Percentiles rank a stretch among this genome's conserved stretches.
phyloP scores from a whole-genome alignment of 2,888 invertebrate genomes.

The Dicroscelio sp. region DNA sequence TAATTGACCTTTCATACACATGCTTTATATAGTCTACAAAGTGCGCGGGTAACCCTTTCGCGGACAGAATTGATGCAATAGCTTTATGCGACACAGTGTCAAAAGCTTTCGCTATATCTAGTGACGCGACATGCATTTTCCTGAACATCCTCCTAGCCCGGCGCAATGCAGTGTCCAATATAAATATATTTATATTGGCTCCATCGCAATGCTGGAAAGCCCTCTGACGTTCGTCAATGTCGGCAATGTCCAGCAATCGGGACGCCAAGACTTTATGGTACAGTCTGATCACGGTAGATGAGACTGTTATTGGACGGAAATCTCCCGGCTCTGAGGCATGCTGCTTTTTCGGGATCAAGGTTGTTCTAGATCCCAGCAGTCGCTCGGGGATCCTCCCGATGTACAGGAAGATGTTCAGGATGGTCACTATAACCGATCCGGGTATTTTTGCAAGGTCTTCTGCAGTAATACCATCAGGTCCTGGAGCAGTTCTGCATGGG shows the following conservation, averaged over 20 bases:
- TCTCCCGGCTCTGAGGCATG: conserved; percentile 36
- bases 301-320: conserved; percentile 31
- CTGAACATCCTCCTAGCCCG: not conserved
- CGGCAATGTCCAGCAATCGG: not conserved
- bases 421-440: no score
- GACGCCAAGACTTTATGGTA: conserved; percentile 30
- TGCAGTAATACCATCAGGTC: no score
- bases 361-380: no score
- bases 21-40: not conserved
- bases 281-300: not conserved
- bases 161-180: conserved; percentile 41
- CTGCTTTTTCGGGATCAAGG: no score
- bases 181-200: conserved; percentile 74
- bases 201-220: conserved; percentile 81
- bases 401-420: no score
- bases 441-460: no score
- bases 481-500: no score
- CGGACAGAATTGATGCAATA: no score
- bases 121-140: no score
- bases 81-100: no score
- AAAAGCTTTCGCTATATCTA: no score
- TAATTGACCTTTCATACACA: not conserved
- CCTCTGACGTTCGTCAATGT: conserved; percentile 74
- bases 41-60: conserved; percentile 13
- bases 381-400: no score